A percentile compares a stretch with the other conserved stretches of the same genome.
Conservation (phyloP, 1,140 invertebrate species). For the Adoxophyes honmai region DNA sequence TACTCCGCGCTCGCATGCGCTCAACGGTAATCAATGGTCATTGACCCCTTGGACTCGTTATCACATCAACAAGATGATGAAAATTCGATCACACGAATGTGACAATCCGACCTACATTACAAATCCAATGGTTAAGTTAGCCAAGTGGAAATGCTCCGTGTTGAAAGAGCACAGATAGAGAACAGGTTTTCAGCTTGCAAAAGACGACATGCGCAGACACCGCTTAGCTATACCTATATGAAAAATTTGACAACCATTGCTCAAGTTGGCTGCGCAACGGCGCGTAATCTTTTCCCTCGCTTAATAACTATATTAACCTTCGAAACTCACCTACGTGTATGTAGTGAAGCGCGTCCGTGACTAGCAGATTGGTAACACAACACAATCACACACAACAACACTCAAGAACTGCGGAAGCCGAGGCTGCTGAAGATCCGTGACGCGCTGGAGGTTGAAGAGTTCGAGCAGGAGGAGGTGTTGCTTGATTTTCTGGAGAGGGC, state of each 20-base stretch:
- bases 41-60: neutral
- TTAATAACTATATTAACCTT: neutral
- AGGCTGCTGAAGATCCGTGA: neutral
- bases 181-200: conserved; percentile 15
- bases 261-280: neutral
- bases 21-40: neutral
- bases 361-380: conserved; percentile 10
- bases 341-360: conserved; percentile 1
- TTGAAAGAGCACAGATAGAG: neutral
- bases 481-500: conserved; percentile 59
- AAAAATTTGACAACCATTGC: conserved; percentile 14
- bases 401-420: conserved; percentile 5
- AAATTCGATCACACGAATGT: conserved; percentile 2
- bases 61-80: neutral
- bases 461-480: conserved; percentile 40
- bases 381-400: neutral
- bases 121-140: neutral
- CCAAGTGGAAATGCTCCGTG: conserved; percentile 6
- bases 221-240: conserved; percentile 2
- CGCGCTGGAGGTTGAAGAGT: neutral
- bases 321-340: neutral
- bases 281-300: neutral
- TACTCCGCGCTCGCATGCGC: too few relatives aligned
- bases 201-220: conserved; percentile 3
- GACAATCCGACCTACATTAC: conserved; percentile 13